Percentiles rank a stretch among this genome's conserved stretches.
These are phyloP conservation scores for Tupaia tana DNA, from an alignment of 2,113 vertebrate genomes.

Conservation along the genomic window DNA sequence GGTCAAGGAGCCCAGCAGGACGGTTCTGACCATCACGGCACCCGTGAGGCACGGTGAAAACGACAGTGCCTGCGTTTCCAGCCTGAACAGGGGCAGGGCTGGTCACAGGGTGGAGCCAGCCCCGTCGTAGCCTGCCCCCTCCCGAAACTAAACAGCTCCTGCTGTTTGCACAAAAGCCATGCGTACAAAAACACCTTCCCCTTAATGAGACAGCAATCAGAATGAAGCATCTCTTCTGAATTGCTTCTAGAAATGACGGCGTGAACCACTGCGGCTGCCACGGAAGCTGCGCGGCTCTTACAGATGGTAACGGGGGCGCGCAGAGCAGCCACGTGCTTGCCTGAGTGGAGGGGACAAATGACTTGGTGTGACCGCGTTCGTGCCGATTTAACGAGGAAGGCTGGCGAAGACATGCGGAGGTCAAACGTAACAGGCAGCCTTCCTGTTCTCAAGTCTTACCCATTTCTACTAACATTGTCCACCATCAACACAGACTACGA, in stretches of 20 bases:
- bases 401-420: neutral
- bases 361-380: neutral
- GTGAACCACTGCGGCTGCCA: accelerated
- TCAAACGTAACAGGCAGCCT: neutral
- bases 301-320: no score
- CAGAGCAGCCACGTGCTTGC: no score
- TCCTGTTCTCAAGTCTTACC: neutral
- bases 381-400: neutral
- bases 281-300: accelerated
- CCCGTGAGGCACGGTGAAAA: neutral
- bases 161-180: neutral
- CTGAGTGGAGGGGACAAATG: neutral
- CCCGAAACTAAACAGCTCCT: no score
- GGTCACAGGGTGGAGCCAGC: neutral
- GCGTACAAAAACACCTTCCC: neutral
- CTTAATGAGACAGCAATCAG: accelerated
- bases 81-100: neutral
- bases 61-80: accelerated
- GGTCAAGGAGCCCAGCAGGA: neutral
- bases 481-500: accelerated
- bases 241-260: accelerated
- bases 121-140: accelerated
- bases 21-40: neutral
- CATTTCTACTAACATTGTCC: neutral
- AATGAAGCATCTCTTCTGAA: neutral